phyloP scores from a whole-genome alignment of 2,113 vertebrate genomes.

The Nanorana parkeri region DNA sequence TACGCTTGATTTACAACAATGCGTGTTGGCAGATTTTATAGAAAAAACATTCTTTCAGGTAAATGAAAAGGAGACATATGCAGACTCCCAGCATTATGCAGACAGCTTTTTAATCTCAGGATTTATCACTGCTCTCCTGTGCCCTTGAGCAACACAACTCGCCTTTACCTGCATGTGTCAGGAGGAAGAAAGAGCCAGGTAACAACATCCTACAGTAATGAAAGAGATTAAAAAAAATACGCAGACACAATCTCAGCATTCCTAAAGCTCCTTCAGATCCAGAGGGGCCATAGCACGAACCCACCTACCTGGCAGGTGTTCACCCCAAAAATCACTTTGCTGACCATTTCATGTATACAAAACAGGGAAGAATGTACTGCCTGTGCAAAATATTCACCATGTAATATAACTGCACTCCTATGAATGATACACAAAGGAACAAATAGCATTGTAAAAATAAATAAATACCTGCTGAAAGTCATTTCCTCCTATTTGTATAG shows the following conservation, averaged over 20 bases:
- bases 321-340: background rate
- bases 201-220: background rate
- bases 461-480: no score
- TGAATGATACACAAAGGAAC: no score
- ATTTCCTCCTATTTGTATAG: no score
- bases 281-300: background rate
- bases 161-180: slow-evolving; percentile 47
- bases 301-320: background rate
- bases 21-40: slow-evolving; percentile 25
- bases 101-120: slow-evolving; percentile 47
- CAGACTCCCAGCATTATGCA: slow-evolving; percentile 3
- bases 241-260: background rate
- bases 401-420: no score
- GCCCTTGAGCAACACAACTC: slow-evolving; percentile 33
- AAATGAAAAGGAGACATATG: slow-evolving; percentile 24
- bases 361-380: no score
- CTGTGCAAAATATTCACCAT: no score
- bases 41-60: slow-evolving; percentile 19
- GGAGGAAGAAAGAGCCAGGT: background rate
- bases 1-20: slow-evolving; percentile 43
- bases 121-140: slow-evolving; percentile 39
- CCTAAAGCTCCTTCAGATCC: slow-evolving; percentile 18
- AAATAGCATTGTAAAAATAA: no score
- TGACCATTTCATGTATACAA: background rate
- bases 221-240: background rate